A percentile compares a stretch with the other conserved stretches of the same genome.
Conservation (phyloP, 2,113 vertebrate genomes). For the Brachionichthys hirsutus region DNA sequence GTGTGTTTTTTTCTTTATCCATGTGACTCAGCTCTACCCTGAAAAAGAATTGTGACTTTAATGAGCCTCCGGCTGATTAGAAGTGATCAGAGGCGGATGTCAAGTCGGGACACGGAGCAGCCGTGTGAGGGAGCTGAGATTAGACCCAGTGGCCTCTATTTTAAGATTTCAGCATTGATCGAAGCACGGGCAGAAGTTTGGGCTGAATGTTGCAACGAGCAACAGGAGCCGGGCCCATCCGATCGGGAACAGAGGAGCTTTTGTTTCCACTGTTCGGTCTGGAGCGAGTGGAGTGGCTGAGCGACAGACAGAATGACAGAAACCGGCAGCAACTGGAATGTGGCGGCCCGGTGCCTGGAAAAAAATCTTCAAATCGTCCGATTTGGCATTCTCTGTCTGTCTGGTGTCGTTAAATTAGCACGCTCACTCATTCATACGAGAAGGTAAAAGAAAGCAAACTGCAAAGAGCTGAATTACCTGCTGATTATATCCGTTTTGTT, state of each 20-base stretch:
- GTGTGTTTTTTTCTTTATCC: constrained; percentile 15
- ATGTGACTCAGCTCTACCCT: constrained; percentile 2
- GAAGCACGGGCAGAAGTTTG: not conserved
- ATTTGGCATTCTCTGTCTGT: constrained; percentile 15
- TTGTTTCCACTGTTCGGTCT: constrained; percentile 20
- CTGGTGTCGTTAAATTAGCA: constrained; percentile 8
- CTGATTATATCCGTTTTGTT: constrained; percentile 22
- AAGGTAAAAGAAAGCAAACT: not conserved
- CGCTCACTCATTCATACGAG: not conserved
- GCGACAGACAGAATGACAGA: constrained; percentile 20
- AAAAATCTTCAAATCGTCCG: constrained; percentile 40
- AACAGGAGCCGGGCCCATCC: not conserved
- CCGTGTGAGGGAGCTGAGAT: not conserved
- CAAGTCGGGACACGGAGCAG: not conserved
- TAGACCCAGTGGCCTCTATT: not conserved
- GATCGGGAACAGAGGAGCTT: constrained; percentile 28
- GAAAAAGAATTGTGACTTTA: constrained; percentile 3
- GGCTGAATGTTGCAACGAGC: not conserved
- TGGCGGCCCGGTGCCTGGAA: constrained; percentile 46
- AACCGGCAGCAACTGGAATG: constrained; percentile 49
- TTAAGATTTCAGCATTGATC: not conserved
- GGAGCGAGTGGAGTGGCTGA: not conserved
- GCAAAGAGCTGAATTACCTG: no score
- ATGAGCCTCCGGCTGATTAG: not conserved
- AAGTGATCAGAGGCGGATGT: not conserved